Evolutionary conservation across 2,888 invertebrate genomes (phyloP), one percentile per base, ranked within the genome.

Genomic region (Cryptus viduatorius): DNA sequence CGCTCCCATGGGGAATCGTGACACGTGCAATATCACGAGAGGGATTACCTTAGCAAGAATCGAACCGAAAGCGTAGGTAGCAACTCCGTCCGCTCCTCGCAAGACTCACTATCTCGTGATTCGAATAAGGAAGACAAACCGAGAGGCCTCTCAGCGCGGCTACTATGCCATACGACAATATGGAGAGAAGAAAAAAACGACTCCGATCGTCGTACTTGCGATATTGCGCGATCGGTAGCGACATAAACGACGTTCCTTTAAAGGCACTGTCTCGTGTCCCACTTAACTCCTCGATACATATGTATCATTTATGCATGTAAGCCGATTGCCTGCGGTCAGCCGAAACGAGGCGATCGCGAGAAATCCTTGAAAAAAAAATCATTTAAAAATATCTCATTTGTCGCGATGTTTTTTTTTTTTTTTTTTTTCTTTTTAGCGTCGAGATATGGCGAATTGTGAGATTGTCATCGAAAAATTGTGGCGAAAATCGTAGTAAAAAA

Each of bases 201-300:
- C 59, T 50, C 37, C 64, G 76, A 53, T 14, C 59, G 64, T 48
- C 64, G 76, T 65, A 65, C 78, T 69, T 78, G 69, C 68, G 56
- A 53, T 68, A 78, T 78, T 65, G 50, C 75, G 48, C 75, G 65
- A 65, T 37, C 65, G 56, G 56, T 87, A 90, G 89, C 89, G 88
- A 87, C 84, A 79, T 83, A 81, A 85, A 87, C 89, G 87, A 89
- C 85, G 67, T 88, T 71, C 91, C 91, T 64, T 92, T 91, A 89
- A 92, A 90, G 91, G 92, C 80, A 85, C 87, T 89, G 90, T 89
- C 90, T 90, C 86, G 87, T 86, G 91, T 88, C 88, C 90, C 86
- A 91, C 87, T 91, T 91, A 71, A 31, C 69, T 46, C 53, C 56
- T 65, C 75, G 69, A 75, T 64, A 79, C 71, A 75, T 59, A 72